Percentiles rank a stretch among this genome's conserved stretches.
phyloP scores from a whole-genome alignment of 2,888 invertebrate species.

The Clanis bilineata region DNA sequence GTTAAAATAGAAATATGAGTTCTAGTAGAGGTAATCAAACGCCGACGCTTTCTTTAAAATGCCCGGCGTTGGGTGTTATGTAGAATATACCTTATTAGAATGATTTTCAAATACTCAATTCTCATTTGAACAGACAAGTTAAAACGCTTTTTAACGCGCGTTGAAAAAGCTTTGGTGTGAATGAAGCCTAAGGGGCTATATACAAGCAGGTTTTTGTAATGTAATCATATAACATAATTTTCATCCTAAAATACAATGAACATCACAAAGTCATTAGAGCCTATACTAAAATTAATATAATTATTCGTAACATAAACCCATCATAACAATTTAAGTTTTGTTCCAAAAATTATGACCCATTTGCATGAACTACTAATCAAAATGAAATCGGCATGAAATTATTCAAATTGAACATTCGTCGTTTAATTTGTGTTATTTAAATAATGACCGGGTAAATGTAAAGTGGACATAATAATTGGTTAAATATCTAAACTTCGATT shows the following conservation, averaged over 20 bases:
- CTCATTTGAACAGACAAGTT: too few relatives aligned
- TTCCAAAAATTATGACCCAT: constrained; percentile 25
- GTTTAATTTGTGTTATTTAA: constrained; percentile 18
- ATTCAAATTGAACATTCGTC: constrained; percentile 20
- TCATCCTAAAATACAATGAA: not conserved
- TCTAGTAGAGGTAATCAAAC: too few relatives aligned
- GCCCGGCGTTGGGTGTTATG: too few relatives aligned
- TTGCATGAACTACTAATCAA: constrained; percentile 26
- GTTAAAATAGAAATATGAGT: too few relatives aligned
- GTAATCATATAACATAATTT: not conserved
- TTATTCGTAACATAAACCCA: constrained; percentile 3
- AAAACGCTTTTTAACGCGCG: too few relatives aligned
- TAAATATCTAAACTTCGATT: too few relatives aligned
- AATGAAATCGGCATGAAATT: constrained; percentile 25
- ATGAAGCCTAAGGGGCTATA: too few relatives aligned
- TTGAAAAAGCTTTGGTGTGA: too few relatives aligned
- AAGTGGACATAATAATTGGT: not conserved
- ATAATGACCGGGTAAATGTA: not conserved
- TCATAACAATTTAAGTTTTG: constrained; percentile 22
- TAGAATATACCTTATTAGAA: too few relatives aligned
- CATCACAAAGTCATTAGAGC: not conserved
- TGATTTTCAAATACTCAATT: too few relatives aligned
- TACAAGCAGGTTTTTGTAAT: too few relatives aligned
- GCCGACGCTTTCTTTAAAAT: too few relatives aligned
- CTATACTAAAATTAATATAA: not conserved